Conservation (phyloP, 1,140 invertebrate species). For the Monomorium pharaonis region DNA sequence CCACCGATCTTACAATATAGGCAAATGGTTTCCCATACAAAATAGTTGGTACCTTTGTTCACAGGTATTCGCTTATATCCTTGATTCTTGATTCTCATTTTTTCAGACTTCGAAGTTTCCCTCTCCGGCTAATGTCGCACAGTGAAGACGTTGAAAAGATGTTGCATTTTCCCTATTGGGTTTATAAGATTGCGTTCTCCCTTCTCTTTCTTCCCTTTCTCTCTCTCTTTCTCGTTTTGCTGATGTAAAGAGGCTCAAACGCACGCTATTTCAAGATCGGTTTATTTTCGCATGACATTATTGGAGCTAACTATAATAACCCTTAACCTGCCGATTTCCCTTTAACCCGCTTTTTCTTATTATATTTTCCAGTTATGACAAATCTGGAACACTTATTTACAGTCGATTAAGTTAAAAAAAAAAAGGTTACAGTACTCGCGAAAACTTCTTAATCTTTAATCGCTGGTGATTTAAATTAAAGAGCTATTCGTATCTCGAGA, state of each 20-base stretch:
- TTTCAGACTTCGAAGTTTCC: conserved; percentile 12
- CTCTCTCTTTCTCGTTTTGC: not conserved
- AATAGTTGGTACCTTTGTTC: conserved; percentile 82
- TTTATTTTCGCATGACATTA: conserved; percentile 58
- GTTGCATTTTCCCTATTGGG: conserved; percentile 15
- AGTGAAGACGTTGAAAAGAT: not conserved
- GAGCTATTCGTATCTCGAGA: conserved; percentile 3
- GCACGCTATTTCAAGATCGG: conserved; percentile 59
- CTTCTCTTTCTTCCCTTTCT: not conserved
- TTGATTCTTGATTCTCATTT: conserved; percentile 56
- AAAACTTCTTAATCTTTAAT: conserved; percentile 35
- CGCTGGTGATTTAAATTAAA: not conserved
- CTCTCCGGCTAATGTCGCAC: not conserved
- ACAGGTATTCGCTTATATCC: conserved; percentile 47
- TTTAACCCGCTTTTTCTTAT: conserved; percentile 12
- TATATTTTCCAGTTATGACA: conserved; percentile 26
- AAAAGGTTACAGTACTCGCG: conserved; percentile 50
- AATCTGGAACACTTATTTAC: conserved; percentile 67
- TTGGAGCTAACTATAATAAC: conserved; percentile 50
- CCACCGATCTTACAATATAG: conserved; percentile 85
- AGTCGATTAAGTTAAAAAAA: conserved; percentile 69
- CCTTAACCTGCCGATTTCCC: conserved; percentile 45
- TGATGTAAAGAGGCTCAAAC: conserved; percentile 28
- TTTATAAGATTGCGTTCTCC: conserved; percentile 19
- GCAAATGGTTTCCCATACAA: conserved; percentile 87